Base-by-base conservation (phyloP, 2,113 vertebrate genomes). In the Beaufortia kweichowensis region DNA sequence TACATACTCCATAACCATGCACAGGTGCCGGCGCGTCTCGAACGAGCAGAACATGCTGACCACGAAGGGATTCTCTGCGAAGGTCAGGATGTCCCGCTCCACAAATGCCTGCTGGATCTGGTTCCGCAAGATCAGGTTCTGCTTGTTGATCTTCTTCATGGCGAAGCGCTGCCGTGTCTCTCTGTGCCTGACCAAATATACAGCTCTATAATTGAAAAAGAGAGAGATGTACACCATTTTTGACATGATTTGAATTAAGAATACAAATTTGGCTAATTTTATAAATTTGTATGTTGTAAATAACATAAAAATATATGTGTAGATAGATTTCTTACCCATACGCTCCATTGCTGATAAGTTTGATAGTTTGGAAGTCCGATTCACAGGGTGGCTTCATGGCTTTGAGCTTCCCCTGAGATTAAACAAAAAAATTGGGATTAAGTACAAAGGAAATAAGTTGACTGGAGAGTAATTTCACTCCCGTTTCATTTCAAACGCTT, bases 71-170 rank as follows among this genome's bases (percentile, higher is more conserved):
- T 98, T 98, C 90, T 98, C 95, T 0, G 96, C 96, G 1, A 98
- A 98, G 80, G 96, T 98, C 80, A 98, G 94, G 88, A 98, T 98
- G 92, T 98, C 95, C 0, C 96, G 87, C 88, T 98, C 96, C 41
- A 98, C 95, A 0, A 98, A 98, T 0, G 96, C 96, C 89, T 98
- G 96, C 85, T 97, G 94, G 90, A 98, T 94, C 91, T 97, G 95
- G 87, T 98, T 98, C 79, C 96, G 91, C 76, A 98, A 89, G 79
- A 96, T 95, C 89, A 96, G 88, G 89, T 98, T 98, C 90, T 98
- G 96, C 85, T 98, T 98, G 91, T 98, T 98, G 88, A 98, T 98
- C 89, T 96, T 96, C 86, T 98, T 98, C 95, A 98, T 96, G 73
- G 96, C 96, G 1, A 98, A 97, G 69, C 96, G 95, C 87, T 98